Conservation (phyloP, 2,888 invertebrate genomes). For the Bimastos eiseni region DNA sequence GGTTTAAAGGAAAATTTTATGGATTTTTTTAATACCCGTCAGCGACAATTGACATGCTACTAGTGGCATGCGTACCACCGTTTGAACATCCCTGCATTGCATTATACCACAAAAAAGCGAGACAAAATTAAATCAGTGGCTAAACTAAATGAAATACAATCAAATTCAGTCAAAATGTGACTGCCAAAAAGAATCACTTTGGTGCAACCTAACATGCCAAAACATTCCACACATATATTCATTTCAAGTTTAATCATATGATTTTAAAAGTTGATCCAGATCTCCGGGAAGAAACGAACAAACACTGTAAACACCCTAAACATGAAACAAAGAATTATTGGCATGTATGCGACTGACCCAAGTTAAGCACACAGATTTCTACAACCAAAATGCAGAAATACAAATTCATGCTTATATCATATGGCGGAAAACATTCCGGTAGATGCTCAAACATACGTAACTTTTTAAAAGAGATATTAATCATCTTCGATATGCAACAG, state of each 20-base stretch:
- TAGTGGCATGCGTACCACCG: no score
- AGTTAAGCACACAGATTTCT: neutral
- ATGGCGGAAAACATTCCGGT: no score
- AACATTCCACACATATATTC: neutral
- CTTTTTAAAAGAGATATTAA: no score
- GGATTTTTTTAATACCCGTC: no score
- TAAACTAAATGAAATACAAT: constrained; percentile 13
- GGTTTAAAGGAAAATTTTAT: no score
- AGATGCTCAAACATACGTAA: no score
- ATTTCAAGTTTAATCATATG: neutral
- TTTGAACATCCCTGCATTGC: no score
- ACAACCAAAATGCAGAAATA: neutral
- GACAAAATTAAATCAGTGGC: neutral
- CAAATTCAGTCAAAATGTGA: neutral
- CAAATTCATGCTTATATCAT: neutral
- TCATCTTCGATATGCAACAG: no score
- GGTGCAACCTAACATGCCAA: neutral
- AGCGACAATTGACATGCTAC: no score
- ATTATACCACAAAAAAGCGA: neutral
- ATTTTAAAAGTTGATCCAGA: neutral
- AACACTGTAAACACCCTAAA: neutral
- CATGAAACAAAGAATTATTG: neutral
- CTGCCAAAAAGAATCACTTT: neutral
- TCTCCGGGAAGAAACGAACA: neutral
- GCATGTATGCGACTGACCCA: neutral